Conservation (phyloP, 1,140 invertebrate species). For the Dreissena rostriformis region DNA sequence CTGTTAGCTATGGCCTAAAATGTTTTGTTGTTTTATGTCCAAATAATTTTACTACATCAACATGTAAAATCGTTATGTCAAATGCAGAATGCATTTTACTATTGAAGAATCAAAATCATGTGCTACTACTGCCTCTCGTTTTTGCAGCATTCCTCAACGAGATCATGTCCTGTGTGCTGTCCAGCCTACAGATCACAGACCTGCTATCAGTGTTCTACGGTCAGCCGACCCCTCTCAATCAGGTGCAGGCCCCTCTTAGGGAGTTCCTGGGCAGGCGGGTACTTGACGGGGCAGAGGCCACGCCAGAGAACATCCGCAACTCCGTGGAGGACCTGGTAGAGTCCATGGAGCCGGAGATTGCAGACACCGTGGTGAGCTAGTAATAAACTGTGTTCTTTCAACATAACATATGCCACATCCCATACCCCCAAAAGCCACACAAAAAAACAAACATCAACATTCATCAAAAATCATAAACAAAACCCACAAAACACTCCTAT, state of each 20-base stretch:
- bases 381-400: too few species aligned
- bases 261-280: conserved; percentile 31
- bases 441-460: too few species aligned
- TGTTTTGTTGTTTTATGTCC: too few species aligned
- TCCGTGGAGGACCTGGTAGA: conserved; percentile 35
- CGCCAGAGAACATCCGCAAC: conserved; percentile 1
- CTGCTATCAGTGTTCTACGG: conserved; percentile 48
- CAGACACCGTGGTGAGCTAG: conserved; percentile 41
- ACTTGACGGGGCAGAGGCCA: neutral
- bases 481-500: too few species aligned
- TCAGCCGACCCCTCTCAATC: conserved; percentile 37
- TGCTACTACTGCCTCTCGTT: neutral
- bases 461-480: neutral
- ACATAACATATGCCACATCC: too few species aligned
- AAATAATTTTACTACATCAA: too few species aligned
- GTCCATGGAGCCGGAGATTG: conserved; percentile 37
- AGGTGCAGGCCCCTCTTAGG: conserved; percentile 22
- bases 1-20: too few species aligned
- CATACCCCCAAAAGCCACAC: too few species aligned
- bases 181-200: conserved; percentile 52
- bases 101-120: too few species aligned
- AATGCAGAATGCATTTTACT: too few species aligned
- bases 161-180: conserved; percentile 34
- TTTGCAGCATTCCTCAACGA: conserved; percentile 55
- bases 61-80: too few species aligned